A percentile compares a stretch with the other conserved stretches of the same genome.
These are phyloP conservation scores for Sardina pilchardus DNA, from an alignment of 2,113 vertebrate genomes.

Conservation along the genomic window DNA sequence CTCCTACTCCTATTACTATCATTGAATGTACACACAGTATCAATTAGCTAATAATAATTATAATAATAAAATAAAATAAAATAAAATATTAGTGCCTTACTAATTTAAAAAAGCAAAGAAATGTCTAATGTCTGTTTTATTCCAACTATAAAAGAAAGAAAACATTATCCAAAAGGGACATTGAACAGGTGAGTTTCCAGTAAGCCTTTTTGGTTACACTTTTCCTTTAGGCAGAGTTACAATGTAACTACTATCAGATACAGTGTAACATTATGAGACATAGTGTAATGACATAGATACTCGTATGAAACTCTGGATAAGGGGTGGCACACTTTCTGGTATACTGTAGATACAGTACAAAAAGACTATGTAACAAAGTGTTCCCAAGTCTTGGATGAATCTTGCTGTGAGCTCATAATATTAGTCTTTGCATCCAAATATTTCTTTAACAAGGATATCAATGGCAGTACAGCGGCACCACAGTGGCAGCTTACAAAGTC, in stretches of 20 bases:
- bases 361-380: not conserved
- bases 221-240: not conserved
- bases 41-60: not conserved
- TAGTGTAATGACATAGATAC: not conserved
- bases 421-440: not conserved
- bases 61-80: not conserved
- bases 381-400: not conserved
- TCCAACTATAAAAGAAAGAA: not conserved
- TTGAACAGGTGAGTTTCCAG: not conserved
- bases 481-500: not conserved
- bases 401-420: not conserved
- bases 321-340: not conserved
- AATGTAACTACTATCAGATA: not conserved
- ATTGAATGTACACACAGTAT: not conserved
- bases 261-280: not conserved
- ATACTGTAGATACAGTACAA: not conserved
- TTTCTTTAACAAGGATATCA: not conserved
- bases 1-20: not conserved
- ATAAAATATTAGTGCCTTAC: not conserved
- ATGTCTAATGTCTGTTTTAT: not conserved
- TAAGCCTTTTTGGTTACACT: not conserved
- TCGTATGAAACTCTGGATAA: not conserved
- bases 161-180: not conserved
- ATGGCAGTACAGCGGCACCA: not conserved
- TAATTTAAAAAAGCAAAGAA: not conserved